Conservation (phyloP, 1,140 invertebrate genomes). For the Cephus cinctus region DNA sequence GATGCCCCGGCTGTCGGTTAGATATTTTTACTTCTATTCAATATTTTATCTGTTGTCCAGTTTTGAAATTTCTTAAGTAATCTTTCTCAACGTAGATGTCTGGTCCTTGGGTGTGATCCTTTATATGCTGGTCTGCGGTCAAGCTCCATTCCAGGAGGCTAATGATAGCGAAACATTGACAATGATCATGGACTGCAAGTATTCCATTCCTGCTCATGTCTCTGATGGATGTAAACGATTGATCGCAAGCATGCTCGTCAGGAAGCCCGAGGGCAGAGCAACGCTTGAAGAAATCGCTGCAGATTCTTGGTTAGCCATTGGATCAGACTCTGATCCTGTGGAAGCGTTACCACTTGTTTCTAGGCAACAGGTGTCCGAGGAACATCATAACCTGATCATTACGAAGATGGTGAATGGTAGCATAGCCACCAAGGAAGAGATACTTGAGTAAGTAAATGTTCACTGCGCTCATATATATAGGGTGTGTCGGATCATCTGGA, state of each 20-base stretch:
- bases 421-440: slow-evolving; percentile 92
- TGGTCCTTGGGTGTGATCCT: slow-evolving; percentile 98
- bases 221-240: slow-evolving; percentile 83
- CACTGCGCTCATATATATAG: no score
- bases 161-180: slow-evolving; percentile 99
- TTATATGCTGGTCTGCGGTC: slow-evolving; percentile 97
- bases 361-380: slow-evolving; percentile 81
- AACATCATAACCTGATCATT: slow-evolving; percentile 89
- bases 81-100: slow-evolving; percentile 87
- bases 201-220: slow-evolving; percentile 86
- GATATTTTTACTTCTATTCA: no score
- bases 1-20: slow-evolving; percentile 91
- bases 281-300: slow-evolving; percentile 84
- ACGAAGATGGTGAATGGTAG: slow-evolving; percentile 95
- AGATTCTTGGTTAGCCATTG: slow-evolving; percentile 81
- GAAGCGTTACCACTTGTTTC: slow-evolving; percentile 78
- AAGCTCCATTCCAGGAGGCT: slow-evolving; percentile 97
- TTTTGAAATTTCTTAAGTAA: no score
- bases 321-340: slow-evolving; percentile 49
- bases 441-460: slow-evolving; percentile 76
- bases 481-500: no score
- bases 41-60: no score
- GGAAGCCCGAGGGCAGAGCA: slow-evolving; percentile 88
- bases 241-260: slow-evolving; percentile 88
- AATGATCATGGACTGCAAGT: slow-evolving; percentile 99